Evolutionary conservation across 2,797 vertebrate species (phyloP).

Genomic region (Enteromius trimaculatus): DNA sequence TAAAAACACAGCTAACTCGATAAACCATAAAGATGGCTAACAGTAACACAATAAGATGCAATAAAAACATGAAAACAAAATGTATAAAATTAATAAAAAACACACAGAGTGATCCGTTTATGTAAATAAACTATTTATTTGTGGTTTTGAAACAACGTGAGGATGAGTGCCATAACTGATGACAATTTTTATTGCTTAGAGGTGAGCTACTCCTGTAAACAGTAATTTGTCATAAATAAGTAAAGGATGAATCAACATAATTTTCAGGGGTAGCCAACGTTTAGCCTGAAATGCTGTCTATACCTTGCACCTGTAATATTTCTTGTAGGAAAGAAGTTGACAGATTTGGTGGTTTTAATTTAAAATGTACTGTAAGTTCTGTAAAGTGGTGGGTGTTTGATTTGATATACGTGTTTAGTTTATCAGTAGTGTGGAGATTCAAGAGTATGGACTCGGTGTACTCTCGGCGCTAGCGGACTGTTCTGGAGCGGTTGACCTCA

Average conservation of each 20-base stretch:
- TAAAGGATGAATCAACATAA: neutral
- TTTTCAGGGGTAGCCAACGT: neutral
- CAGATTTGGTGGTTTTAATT: neutral
- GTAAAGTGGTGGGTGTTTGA: neutral
- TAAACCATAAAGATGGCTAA: too few species aligned
- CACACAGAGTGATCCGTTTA: too few species aligned
- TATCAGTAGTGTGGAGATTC: conserved; percentile 85
- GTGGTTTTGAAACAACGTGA: too few species aligned
- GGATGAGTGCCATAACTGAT: too few species aligned
- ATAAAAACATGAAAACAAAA: too few species aligned
- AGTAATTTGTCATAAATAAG: neutral
- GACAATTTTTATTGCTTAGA: too few species aligned
- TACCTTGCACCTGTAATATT: neutral
- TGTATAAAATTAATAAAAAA: too few species aligned
- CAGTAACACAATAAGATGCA: too few species aligned
- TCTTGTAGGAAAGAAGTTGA: neutral
- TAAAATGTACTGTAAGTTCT: neutral
- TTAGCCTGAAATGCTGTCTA: neutral
- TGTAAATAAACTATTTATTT: too few species aligned
- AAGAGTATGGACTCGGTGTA: conserved; percentile 86
- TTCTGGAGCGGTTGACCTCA: conserved; percentile 85
- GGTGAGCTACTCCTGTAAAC: neutral
- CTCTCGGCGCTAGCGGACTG: conserved; percentile 83
- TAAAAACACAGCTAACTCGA: too few species aligned
- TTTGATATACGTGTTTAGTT: conserved; percentile 77